phyloP scores from a whole-genome alignment of 2,113 vertebrate genomes.

The Larimichthys crocea region DNA sequence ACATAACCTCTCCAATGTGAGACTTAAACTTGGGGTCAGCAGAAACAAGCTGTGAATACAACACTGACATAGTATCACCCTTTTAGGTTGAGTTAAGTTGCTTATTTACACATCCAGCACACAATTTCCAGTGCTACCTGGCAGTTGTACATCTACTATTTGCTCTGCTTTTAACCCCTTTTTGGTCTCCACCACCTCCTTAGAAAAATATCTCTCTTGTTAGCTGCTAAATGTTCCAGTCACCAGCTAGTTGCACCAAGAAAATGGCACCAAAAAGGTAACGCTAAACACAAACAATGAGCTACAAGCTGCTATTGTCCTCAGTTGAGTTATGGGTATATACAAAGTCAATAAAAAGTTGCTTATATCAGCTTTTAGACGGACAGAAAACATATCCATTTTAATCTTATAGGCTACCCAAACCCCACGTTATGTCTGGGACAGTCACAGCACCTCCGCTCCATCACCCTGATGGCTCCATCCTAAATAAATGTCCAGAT shows the following conservation, averaged over 20 bases:
- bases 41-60: background rate
- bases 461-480: background rate
- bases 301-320: background rate
- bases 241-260: no score
- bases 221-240: background rate
- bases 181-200: background rate
- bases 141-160: background rate
- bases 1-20: no score
- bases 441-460: background rate
- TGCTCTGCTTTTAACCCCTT: background rate
- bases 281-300: background rate
- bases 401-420: background rate
- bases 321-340: background rate
- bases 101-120: background rate
- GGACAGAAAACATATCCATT: background rate
- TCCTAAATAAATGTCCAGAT: constrained; percentile 36
- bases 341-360: background rate
- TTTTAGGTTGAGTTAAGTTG: background rate
- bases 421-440: background rate
- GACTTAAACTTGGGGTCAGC: background rate
- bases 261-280: background rate
- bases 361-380: no score
- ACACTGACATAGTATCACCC: background rate
- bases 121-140: background rate
- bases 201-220: background rate